Evolutionary conservation across 2,797 vertebrate species (phyloP).

Genomic region (Rhynchotus rufescens): DNA sequence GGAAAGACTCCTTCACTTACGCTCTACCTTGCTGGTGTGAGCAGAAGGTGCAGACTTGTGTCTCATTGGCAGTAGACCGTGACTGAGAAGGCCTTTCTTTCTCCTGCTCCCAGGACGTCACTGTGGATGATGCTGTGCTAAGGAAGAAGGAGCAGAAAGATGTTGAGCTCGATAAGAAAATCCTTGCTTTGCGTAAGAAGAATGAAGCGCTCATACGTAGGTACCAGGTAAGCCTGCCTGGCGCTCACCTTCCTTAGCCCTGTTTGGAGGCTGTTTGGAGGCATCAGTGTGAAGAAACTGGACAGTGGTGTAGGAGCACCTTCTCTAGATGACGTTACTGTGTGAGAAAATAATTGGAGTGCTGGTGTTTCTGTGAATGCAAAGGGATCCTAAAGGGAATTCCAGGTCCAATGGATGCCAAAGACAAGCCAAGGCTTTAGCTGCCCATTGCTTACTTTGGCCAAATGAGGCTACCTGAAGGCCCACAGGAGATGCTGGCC

Average conservation of each 20-base stretch:
- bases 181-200: constrained; percentile 93
- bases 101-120: constrained; percentile 72
- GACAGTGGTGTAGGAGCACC: neutral
- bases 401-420: neutral
- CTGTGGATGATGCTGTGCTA: constrained; percentile 79
- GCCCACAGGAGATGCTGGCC: neutral
- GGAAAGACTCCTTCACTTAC: neutral
- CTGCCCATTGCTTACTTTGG: neutral
- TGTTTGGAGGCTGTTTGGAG: neutral
- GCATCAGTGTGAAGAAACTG: neutral
- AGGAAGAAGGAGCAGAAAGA: constrained; percentile 91
- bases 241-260: neutral
- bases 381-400: neutral
- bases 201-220: constrained; percentile 93
- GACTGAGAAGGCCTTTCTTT: constrained; percentile 3
- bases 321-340: neutral
- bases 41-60: neutral
- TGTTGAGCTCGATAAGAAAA: constrained; percentile 93
- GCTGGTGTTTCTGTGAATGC: neutral
- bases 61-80: neutral
- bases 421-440: neutral
- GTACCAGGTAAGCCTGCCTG: constrained; percentile 87
- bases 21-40: neutral
- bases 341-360: rapidly evolving
- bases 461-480: neutral